These are phyloP conservation scores for Thunnus albacares DNA, from an alignment of 2,797 vertebrate species.

Conservation along the genomic window DNA sequence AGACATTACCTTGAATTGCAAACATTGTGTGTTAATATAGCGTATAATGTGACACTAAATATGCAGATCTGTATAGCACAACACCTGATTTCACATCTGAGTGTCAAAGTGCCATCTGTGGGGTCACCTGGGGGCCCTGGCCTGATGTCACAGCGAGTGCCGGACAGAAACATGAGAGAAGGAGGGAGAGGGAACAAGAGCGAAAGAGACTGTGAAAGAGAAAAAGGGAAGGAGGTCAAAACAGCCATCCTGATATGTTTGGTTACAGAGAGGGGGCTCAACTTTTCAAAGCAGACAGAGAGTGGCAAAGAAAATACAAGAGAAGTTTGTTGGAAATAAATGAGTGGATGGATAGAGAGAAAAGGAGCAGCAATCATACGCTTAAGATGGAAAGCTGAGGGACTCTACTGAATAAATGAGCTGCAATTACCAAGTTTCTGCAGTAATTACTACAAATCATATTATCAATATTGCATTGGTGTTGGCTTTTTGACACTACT, in stretches of 20 bases:
- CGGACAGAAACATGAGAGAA: slow-evolving; percentile 57
- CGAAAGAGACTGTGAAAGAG: slow-evolving; percentile 57
- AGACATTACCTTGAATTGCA: slow-evolving; percentile 86
- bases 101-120: slow-evolving; percentile 89
- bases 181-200: slow-evolving; percentile 45
- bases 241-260: slow-evolving; percentile 42
- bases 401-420: slow-evolving; percentile 29
- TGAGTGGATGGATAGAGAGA: not conserved
- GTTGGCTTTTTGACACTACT: not conserved
- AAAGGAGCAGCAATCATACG: slow-evolving; percentile 27
- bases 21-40: slow-evolving; percentile 86
- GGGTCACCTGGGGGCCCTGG: slow-evolving; percentile 81
- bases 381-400: slow-evolving; percentile 34
- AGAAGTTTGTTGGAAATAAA: slow-evolving; percentile 23
- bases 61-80: slow-evolving; percentile 84
- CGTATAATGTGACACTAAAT: slow-evolving; percentile 91
- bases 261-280: slow-evolving; percentile 27
- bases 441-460: slow-evolving; percentile 21
- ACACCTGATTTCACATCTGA: slow-evolving; percentile 88
- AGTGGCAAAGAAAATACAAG: not conserved
- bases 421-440: slow-evolving; percentile 37
- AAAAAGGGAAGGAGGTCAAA: slow-evolving; percentile 72
- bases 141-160: slow-evolving; percentile 64
- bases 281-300: slow-evolving; percentile 52
- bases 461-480: slow-evolving; percentile 21